Base-by-base conservation (phyloP, 2,113 vertebrate genomes). In the Colinus virginianus region DNA sequence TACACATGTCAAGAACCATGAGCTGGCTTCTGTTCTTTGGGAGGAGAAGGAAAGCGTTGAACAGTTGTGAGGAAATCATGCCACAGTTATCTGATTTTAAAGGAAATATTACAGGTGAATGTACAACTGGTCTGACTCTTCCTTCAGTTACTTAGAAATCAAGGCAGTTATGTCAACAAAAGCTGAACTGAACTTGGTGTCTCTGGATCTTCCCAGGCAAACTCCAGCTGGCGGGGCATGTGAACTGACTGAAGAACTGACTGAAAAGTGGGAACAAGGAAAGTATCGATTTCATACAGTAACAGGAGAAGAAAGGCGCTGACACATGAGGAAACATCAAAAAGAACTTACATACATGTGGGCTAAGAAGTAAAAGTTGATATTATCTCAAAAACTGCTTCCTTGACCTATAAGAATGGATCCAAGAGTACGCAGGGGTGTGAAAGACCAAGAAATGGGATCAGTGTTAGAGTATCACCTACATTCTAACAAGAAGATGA, bases 271-370 rank as follows among this genome's bases (percentile, higher is more conserved):
- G 26, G 12, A 36, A 34, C 8, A 59, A 25, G n/a, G 26, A 26
- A 34, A 40, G 16, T 8, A 28, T 36, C 17, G 20, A 19, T 45
- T 59, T 59, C 42, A 25, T 13, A 28, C 14, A 26, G 25, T 59
- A 45, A 46, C 38, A 45, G 23, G 16, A 36, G 61, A 20, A 45
- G 61, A 87, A 89, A 74, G 45, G 49, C 5, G 25, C 13, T 58
- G 55, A 36, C 72, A 59, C 16, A 7, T n/a, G 42, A 82, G 36
- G 85, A 72, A 63, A 74, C 3, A 9, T 30, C 28, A 25, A 2
- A 2, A 79, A 79, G 67, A 79, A 71, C 12, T 78, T 20, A 20
- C 1, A 2, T 48, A 26, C 55, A 34, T 0, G 0, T 11, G 16
- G 26, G 45, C 68, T 64, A 68, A 42, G 7, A 49, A 56, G 13